These are phyloP conservation scores for Bombus picipes DNA, from an alignment of 1,140 invertebrate genomes.

Conservation along the genomic window DNA sequence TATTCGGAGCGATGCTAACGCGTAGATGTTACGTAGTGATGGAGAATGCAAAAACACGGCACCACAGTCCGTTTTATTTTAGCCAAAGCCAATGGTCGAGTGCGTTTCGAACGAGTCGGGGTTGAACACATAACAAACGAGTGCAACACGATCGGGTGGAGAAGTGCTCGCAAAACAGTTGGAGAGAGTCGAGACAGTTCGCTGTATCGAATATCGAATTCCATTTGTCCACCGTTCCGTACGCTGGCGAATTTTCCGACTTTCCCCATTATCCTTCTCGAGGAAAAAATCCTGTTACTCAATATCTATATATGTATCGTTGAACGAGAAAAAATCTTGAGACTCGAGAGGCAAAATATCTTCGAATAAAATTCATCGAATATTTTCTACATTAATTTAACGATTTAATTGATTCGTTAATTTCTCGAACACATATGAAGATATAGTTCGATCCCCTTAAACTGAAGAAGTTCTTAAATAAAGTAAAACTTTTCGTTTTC, in stretches of 20 bases:
- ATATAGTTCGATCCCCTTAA: not conserved
- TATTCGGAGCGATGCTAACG: too few species aligned
- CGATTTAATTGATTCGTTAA: not conserved
- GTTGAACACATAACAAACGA: constrained; percentile 46
- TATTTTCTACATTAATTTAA: not conserved
- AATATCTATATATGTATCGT: not conserved
- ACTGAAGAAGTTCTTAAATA: not conserved
- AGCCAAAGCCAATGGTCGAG: constrained; percentile 1
- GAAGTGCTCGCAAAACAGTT: constrained; percentile 66
- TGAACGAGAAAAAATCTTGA: not conserved
- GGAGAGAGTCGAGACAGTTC: constrained; percentile 31
- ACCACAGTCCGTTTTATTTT: constrained; percentile 30
- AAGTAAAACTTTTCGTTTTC: not conserved
- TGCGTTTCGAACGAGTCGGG: constrained; percentile 13
- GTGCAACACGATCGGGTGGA: constrained; percentile 34
- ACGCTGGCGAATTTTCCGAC: constrained; percentile 54
- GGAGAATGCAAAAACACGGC: constrained; percentile 6
- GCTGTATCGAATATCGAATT: constrained; percentile 45
- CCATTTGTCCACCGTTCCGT: constrained; percentile 27
- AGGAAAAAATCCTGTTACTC: not conserved
- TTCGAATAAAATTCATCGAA: not conserved
- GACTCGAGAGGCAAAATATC: not conserved
- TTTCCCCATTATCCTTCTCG: constrained; percentile 44
- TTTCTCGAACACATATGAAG: not conserved
- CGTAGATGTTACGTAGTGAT: not conserved